A percentile compares a stretch with the other conserved stretches of the same genome.
These are phyloP conservation scores for Nyctalus aviator DNA, from an alignment of 2,797 vertebrate species.

Conservation along the genomic window DNA sequence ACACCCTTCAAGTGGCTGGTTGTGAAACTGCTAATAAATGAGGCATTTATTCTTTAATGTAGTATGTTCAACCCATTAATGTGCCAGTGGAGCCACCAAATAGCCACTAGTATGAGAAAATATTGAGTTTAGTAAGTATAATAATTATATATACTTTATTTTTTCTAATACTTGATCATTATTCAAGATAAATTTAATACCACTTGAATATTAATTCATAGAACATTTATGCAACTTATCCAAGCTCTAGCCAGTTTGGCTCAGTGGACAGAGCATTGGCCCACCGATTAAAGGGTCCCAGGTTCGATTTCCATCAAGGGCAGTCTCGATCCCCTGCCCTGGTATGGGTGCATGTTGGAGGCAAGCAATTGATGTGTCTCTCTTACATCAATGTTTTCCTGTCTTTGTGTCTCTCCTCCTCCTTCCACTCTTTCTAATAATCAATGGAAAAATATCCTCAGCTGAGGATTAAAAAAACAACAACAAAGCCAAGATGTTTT, in stretches of 20 bases:
- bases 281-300: too few relatives aligned
- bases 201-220: constrained; percentile 16
- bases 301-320: too few relatives aligned
- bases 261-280: too few relatives aligned
- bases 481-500: not conserved
- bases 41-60: not conserved
- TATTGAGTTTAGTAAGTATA: not conserved
- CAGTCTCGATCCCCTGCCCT: too few relatives aligned
- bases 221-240: not conserved
- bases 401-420: too few relatives aligned
- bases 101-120: not conserved
- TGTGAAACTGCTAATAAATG: not conserved
- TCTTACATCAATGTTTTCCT: too few relatives aligned
- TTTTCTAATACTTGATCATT: constrained; percentile 10
- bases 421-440: too few relatives aligned
- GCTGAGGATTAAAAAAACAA: too few relatives aligned
- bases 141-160: not conserved
- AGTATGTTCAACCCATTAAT: not conserved
- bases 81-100: not conserved
- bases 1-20: not conserved
- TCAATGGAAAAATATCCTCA: too few relatives aligned
- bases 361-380: too few relatives aligned
- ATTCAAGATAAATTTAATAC: constrained; percentile 11
- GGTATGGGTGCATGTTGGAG: too few relatives aligned
- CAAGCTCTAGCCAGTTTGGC: too few relatives aligned